Percentiles rank a stretch among this genome's conserved stretches.
phyloP scores from a whole-genome alignment of 2,888 invertebrate genomes.

The Drosophila histrio region DNA sequence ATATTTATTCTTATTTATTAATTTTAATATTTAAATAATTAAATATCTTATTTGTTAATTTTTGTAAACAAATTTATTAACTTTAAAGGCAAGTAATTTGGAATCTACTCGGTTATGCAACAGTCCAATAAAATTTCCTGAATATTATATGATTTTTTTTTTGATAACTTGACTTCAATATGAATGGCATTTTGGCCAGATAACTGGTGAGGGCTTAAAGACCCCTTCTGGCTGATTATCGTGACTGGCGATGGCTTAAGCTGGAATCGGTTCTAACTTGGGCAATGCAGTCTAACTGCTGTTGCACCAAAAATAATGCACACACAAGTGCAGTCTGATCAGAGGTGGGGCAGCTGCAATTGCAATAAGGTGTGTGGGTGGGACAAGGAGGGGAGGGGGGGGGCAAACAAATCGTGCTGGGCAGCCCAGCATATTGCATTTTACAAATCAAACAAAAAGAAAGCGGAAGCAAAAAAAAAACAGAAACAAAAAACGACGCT shows the following conservation, averaged over 20 bases:
- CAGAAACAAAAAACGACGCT: constrained; percentile 29
- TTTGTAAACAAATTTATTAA: too few species aligned
- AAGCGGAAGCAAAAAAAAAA: constrained; percentile 30
- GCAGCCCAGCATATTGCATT: constrained; percentile 77
- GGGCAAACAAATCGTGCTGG: constrained; percentile 32
- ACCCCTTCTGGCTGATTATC: neutral
- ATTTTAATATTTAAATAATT: too few species aligned
- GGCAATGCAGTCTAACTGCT: constrained; percentile 47
- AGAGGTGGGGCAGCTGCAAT: neutral
- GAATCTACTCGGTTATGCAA: too few species aligned
- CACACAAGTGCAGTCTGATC: constrained; percentile 37
- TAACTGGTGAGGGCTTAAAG: neutral
- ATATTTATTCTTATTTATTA: too few species aligned
- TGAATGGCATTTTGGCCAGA: neutral
- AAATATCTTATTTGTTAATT: too few species aligned
- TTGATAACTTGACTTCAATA: neutral
- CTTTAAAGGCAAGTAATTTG: too few species aligned
- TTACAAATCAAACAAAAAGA: constrained; percentile 78
- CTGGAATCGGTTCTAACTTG: constrained; percentile 29
- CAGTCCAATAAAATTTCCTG: too few species aligned
- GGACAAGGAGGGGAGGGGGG: neutral
- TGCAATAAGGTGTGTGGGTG: constrained; percentile 17
- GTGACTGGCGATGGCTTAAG: constrained; percentile 14
- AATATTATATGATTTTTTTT: too few species aligned
- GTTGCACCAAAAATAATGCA: constrained; percentile 38